These are phyloP conservation scores for Drosophila tristis DNA, from an alignment of 1,140 invertebrate species.

Conservation along the genomic window DNA sequence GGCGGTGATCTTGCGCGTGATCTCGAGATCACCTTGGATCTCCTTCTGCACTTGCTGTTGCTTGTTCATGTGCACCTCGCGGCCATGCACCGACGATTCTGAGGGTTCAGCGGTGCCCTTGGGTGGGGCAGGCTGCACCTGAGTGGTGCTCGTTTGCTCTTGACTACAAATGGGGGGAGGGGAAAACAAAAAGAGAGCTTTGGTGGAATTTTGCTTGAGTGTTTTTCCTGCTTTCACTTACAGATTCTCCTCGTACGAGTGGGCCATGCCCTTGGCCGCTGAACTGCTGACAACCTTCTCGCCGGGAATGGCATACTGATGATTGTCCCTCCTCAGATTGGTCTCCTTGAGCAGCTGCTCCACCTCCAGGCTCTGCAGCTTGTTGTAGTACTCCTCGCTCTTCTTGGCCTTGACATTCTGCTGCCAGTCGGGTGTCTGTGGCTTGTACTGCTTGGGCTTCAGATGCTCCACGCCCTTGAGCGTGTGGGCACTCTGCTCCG, in stretches of 20 bases:
- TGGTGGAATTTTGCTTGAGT: not conserved
- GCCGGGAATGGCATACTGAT: constrained; percentile 93
- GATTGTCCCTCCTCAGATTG: constrained; percentile 89
- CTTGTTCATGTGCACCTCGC: constrained; percentile 93
- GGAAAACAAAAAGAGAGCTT: not conserved
- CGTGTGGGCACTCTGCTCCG: constrained; percentile 87
- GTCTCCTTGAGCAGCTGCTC: constrained; percentile 93
- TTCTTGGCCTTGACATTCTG: constrained; percentile 92
- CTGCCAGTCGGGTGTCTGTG: constrained; percentile 92
- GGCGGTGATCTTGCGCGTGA: constrained; percentile 95
- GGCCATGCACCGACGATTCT: constrained; percentile 94
- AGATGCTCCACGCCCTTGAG: constrained; percentile 87
- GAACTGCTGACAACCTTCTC: constrained; percentile 91
- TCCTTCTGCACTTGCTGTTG: constrained; percentile 97
- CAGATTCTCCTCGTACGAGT: constrained; percentile 92
- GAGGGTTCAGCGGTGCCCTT: constrained; percentile 88
- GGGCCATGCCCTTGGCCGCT: constrained; percentile 93
- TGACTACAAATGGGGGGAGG: constrained; percentile 84
- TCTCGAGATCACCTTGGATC: constrained; percentile 93
- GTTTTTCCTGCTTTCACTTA: constrained; percentile 86
- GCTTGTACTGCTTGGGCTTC: constrained; percentile 89
- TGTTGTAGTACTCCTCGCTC: constrained; percentile 92
- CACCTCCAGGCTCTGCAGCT: constrained; percentile 92
- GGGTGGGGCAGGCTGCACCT: constrained; percentile 84
- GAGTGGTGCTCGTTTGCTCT: constrained; percentile 86